Base-by-base conservation (phyloP, 2,113 vertebrate species). In the Rhadina sibilatrix region DNA sequence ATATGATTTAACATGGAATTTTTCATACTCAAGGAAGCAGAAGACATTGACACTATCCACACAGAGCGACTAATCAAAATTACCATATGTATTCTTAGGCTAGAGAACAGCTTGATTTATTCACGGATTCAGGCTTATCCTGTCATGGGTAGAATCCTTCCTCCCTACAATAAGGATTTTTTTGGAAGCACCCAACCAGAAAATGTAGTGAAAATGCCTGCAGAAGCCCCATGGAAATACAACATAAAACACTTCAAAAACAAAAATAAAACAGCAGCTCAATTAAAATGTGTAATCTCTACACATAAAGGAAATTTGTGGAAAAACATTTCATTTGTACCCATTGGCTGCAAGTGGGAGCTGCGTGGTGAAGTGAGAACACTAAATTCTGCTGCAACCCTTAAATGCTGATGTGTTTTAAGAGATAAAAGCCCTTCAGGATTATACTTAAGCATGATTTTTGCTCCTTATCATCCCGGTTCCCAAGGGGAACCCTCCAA, bases 11-110 rank as follows among this genome's bases (percentile, higher is more conserved):
- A 75, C 47, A 35, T 28, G 40, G 69, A 94, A 63, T 96, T 90
- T 96, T 93, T 96, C 84, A 63, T 96, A 97, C 89, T 94, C 82
- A 85, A 53, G 86, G 71, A 91, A 97, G 95, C 96, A 97, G 95
- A 96, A 97, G 94, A 93, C 83, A 90, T 89, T 96, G 93, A 89
- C 42, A 83, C 87, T 78, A 89, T 82, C 93, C 83, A 46, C 54
- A 64, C 10, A 94, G 90, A 96, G 80, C 71, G 50, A 68, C 61
- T 64, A 86, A 94, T 86, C 78, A 94, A 71, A 90, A 95, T 71
- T 85, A 89, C 84, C 94, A 78, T 38, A 72, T 46, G 70, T 44
- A 75, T 95, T 96, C 87, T 77, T 71, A 93, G 93, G 84, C 57
- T 79, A 59, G 65, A 47, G 49, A 89, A 87, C 63, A 37, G 74